A percentile compares a stretch with the other conserved stretches of the same genome.
Conservation (phyloP, 2,888 invertebrate species). For the Vandiemenella viatica region DNA sequence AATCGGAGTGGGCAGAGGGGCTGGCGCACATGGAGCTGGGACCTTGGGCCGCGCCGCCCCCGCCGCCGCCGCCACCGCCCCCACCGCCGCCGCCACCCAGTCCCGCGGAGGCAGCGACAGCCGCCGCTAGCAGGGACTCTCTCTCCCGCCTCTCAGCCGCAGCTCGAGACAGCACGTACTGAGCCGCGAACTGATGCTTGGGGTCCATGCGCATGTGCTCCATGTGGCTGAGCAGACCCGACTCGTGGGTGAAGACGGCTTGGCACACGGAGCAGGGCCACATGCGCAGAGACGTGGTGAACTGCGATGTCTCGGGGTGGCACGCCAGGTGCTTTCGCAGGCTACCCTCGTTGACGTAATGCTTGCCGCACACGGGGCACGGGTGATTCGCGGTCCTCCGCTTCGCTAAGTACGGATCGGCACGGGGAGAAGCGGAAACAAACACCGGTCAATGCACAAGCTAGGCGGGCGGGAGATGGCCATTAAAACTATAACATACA, state of each 20-base stretch:
- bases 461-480: too few species aligned
- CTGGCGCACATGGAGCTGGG: conserved; percentile 58
- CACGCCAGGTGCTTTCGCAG: conserved; percentile 84
- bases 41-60: conserved; percentile 34
- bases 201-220: conserved; percentile 95
- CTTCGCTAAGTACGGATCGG: conserved; percentile 71
- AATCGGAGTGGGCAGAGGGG: conserved; percentile 74
- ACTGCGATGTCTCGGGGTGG: conserved; percentile 79
- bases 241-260: conserved; percentile 88
- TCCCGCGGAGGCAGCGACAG: conserved; percentile 32
- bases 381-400: conserved; percentile 88
- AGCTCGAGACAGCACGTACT: conserved; percentile 78
- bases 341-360: conserved; percentile 88
- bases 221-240: conserved; percentile 88
- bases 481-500: too few species aligned
- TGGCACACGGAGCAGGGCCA: conserved; percentile 94
- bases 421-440: conserved; percentile 20
- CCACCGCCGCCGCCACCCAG: conserved; percentile 40
- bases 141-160: conserved; percentile 80
- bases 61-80: conserved; percentile 44
- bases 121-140: conserved; percentile 47
- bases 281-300: conserved; percentile 78
- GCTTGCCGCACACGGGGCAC: conserved; percentile 88
- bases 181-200: conserved; percentile 89
- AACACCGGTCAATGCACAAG: conserved; percentile 17